Evolutionary conservation across 2,797 vertebrate genomes (phyloP).

Genomic region (Ctenosaura bakeri): DNA sequence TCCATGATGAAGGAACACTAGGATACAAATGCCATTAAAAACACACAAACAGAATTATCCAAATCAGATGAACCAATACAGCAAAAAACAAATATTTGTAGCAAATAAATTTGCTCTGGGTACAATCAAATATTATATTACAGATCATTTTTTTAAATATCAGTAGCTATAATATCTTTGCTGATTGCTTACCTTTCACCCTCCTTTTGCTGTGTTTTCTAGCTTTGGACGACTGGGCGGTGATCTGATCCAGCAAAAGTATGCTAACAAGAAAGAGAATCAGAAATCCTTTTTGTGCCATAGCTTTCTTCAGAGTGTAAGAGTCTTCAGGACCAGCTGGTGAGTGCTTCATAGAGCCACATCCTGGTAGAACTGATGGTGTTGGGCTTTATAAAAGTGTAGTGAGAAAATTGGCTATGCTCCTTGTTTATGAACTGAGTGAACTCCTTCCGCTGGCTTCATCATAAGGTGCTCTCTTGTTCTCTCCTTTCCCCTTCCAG

Average conservation of each 20-base stretch:
- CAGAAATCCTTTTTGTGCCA: constrained; percentile 85
- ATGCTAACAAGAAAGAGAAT: constrained; percentile 85
- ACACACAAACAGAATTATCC: background rate
- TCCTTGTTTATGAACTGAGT: constrained; percentile 79
- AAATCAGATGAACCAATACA: background rate
- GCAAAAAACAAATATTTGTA: background rate
- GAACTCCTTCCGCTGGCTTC: constrained; percentile 76
- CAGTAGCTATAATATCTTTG: constrained; percentile 15
- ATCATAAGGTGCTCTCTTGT: constrained; percentile 88
- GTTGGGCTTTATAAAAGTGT: constrained; percentile 78
- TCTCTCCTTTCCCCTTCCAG: constrained; percentile 58
- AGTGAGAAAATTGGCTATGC: constrained; percentile 78
- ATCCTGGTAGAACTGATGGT: constrained; percentile 77
- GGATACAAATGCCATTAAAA: background rate
- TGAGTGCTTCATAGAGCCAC: constrained; percentile 58
- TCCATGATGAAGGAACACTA: background rate
- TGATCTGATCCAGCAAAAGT: constrained; percentile 84
- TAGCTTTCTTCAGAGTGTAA: constrained; percentile 74
- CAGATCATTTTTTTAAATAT: background rate
- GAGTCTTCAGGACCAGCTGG: constrained; percentile 44
- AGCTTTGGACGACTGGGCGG: constrained; percentile 81
- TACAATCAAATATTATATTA: constrained; percentile 18
- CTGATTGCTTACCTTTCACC: constrained; percentile 85
- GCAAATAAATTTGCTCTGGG: background rate
- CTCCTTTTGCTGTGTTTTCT: constrained; percentile 86